A percentile compares a stretch with the other conserved stretches of the same genome.
Conservation (phyloP, 2,797 vertebrate genomes). For the Oophaga sylvatica region DNA sequence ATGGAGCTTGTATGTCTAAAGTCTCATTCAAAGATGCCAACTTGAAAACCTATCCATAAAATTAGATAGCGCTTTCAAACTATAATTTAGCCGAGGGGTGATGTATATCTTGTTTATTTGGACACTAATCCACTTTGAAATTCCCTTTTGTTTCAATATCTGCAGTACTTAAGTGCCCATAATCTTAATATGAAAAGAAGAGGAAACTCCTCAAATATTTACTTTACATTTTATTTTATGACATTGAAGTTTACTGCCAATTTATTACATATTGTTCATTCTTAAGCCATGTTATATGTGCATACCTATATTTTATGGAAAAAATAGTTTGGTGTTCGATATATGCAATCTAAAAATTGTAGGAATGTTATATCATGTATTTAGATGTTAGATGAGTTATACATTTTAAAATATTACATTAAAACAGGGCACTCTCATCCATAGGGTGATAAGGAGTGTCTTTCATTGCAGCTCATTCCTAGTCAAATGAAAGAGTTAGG, state of each 20-base stretch:
- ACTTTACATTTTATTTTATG: not conserved
- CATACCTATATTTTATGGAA: not conserved
- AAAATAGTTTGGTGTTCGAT: not conserved
- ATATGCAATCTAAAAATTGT: not conserved
- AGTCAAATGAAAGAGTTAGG: no score
- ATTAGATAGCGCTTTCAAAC: constrained; percentile 17
- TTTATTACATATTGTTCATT: not conserved
- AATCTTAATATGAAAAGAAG: not conserved
- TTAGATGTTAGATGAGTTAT: not conserved
- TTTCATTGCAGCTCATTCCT: no score
- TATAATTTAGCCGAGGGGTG: not conserved
- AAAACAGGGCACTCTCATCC: no score
- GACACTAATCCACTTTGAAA: not conserved
- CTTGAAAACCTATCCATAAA: constrained; percentile 23
- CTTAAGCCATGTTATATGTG: not conserved
- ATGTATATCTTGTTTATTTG: constrained; percentile 4
- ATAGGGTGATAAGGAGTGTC: no score
- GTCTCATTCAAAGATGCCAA: constrained; percentile 19
- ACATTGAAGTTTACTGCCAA: not conserved
- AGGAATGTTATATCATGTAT: not conserved
- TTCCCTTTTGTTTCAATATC: not conserved
- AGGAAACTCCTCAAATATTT: not conserved
- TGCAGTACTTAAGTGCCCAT: not conserved
- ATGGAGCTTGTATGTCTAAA: constrained; percentile 23
- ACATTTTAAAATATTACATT: not conserved